phyloP scores from a whole-genome alignment of 2,888 invertebrate species.

The Morpho deidamia region DNA sequence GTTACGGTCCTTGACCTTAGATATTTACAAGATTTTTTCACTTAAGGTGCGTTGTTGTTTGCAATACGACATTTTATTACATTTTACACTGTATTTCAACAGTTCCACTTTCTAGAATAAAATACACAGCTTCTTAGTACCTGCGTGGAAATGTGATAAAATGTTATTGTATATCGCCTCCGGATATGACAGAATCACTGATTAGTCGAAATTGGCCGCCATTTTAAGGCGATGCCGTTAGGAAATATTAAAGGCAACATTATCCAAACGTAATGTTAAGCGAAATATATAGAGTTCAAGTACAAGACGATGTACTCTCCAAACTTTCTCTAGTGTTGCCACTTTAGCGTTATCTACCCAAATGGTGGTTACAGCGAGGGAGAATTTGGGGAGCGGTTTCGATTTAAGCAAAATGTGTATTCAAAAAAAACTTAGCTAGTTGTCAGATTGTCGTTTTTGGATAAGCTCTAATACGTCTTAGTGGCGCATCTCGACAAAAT shows the following conservation, averaged over 20 bases:
- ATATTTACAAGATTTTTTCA: constrained; percentile 12
- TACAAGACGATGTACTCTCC: constrained; percentile 18
- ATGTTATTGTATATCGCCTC: constrained; percentile 18
- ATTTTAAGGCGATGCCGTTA: constrained; percentile 16
- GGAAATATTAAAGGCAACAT: constrained; percentile 44
- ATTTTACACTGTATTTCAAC: constrained; percentile 22
- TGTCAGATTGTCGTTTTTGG: constrained; percentile 60
- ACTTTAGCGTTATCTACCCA: constrained; percentile 8
- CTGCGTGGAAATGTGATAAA: constrained; percentile 19
- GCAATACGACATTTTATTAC: constrained; percentile 17
- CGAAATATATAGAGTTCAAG: constrained; percentile 50
- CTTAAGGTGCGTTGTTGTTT: constrained; percentile 16
- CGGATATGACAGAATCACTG: constrained; percentile 19
- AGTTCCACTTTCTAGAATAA: constrained; percentile 25
- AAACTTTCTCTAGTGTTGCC: constrained; percentile 32
- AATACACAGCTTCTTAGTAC: constrained; percentile 29
- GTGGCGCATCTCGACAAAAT: constrained; percentile 30
- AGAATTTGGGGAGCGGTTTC: constrained; percentile 35
- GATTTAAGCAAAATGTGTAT: constrained; percentile 68
- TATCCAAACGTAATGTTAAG: constrained; percentile 58
- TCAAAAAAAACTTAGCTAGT: constrained; percentile 58
- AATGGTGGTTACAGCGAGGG: constrained; percentile 27
- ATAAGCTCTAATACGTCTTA: constrained; percentile 40
- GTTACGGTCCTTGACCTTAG: constrained; percentile 11
- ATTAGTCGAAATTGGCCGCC: constrained; percentile 21